Evolutionary conservation across 2,113 vertebrate species (phyloP).

Genomic region (Gymnocephalus cernua): DNA sequence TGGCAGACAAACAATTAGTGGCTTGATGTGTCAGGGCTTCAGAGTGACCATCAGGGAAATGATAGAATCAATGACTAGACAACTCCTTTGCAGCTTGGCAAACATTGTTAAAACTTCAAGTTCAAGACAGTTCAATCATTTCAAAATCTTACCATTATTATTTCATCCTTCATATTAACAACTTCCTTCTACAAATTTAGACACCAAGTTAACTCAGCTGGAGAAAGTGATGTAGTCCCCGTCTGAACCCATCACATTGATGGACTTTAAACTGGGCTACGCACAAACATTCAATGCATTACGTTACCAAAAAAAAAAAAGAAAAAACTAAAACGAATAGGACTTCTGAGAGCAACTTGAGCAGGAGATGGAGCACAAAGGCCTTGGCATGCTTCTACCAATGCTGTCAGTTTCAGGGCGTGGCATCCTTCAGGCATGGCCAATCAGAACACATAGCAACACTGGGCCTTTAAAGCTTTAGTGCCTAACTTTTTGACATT

Average conservation of each 20-base stretch:
- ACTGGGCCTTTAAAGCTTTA: too few relatives aligned
- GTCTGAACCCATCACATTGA: background rate
- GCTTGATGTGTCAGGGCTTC: slow-evolving; percentile 35
- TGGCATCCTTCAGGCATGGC: too few relatives aligned
- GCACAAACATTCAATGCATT: background rate
- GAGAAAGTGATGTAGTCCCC: background rate
- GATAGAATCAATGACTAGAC: slow-evolving; percentile 11
- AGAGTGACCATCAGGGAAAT: background rate
- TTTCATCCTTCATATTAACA: slow-evolving; percentile 17
- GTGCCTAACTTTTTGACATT: too few relatives aligned
- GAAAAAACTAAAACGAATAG: background rate
- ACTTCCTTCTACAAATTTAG: slow-evolving; percentile 3
- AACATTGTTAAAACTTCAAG: slow-evolving; percentile 23
- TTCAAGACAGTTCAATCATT: slow-evolving; percentile 30
- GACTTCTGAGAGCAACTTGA: slow-evolving; percentile 15
- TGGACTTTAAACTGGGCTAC: background rate
- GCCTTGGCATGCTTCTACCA: background rate
- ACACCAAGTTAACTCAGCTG: background rate
- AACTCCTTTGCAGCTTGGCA: slow-evolving; percentile 39
- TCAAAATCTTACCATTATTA: background rate
- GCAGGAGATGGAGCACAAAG: background rate
- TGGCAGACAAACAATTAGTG: slow-evolving; percentile 46
- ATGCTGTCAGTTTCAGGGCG: too few relatives aligned
- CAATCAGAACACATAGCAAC: too few relatives aligned
- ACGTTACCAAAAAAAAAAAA: background rate